Percentiles rank a stretch among this genome's conserved stretches.
Conservation (phyloP, 1,140 invertebrate genomes). For the Ruditapes philippinarum region DNA sequence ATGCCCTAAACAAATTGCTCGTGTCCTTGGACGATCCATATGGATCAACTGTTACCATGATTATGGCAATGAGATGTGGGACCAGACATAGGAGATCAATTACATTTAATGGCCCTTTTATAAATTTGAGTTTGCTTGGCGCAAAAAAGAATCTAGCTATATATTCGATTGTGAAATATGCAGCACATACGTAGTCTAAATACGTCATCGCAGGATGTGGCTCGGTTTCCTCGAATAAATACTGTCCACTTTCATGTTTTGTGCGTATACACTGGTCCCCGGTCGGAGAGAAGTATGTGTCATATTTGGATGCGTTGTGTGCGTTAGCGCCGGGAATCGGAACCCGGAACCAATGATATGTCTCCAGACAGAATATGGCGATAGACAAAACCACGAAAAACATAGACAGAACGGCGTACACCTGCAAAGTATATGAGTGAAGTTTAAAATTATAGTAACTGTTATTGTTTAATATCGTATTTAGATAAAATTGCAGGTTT, state of each 20-base stretch:
- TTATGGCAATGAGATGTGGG: constrained; percentile 83
- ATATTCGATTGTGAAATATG: constrained; percentile 83
- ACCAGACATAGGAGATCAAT: constrained; percentile 85
- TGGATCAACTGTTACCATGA: constrained; percentile 77
- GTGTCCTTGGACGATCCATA: constrained; percentile 71
- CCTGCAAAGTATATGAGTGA: constrained; percentile 75
- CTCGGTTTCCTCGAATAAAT: constrained; percentile 73
- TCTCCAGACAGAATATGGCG: constrained; percentile 84
- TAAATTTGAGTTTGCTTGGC: constrained; percentile 80
- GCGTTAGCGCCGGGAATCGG: constrained; percentile 66
- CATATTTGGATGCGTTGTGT: constrained; percentile 57
- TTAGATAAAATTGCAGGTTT: not conserved
- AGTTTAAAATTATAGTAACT: too few species aligned
- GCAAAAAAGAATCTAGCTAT: constrained; percentile 79
- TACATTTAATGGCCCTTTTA: constrained; percentile 80
- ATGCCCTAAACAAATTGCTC: constrained; percentile 77
- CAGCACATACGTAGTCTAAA: constrained; percentile 83
- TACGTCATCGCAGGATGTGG: constrained; percentile 80
- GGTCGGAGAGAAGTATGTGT: constrained; percentile 52
- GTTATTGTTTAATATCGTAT: not conserved
- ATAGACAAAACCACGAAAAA: constrained; percentile 85
- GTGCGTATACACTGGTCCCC: constrained; percentile 76
- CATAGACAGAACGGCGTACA: constrained; percentile 83
- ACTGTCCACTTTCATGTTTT: constrained; percentile 26
- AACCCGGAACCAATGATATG: constrained; percentile 81